Evolutionary conservation across 2,888 invertebrate genomes (phyloP).

Genomic region (Lasioglossum leucozonium): DNA sequence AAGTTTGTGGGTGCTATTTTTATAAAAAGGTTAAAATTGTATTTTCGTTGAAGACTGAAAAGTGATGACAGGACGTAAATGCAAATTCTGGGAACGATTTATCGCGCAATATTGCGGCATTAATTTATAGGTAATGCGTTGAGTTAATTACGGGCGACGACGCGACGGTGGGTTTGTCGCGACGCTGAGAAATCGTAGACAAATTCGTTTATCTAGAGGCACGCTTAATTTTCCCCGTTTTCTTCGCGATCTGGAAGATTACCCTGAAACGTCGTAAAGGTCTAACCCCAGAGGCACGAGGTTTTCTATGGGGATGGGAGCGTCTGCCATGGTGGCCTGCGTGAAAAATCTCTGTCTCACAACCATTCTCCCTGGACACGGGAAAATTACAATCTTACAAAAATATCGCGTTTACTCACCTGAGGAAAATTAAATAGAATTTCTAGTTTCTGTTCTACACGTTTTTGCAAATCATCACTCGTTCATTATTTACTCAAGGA

Average conservation of each 20-base stretch:
- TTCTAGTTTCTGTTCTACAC: background rate
- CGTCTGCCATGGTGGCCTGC: constrained; percentile 13
- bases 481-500: background rate
- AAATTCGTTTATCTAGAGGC: constrained; percentile 63
- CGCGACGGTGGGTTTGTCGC: constrained; percentile 34
- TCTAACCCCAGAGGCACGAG: constrained; percentile 29
- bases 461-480: too few relatives aligned
- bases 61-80: background rate
- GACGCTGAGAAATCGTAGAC: constrained; percentile 60
- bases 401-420: background rate
- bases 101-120: background rate
- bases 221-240: constrained; percentile 54
- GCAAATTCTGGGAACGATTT: background rate
- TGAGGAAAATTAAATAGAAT: background rate
- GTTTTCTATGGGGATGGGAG: constrained; percentile 18
- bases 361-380: background rate
- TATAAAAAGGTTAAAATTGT: background rate
- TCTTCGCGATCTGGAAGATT: constrained; percentile 54
- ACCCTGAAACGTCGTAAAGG: constrained; percentile 36
- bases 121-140: constrained; percentile 23
- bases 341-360: constrained; percentile 10
- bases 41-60: too few relatives aligned
- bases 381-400: background rate
- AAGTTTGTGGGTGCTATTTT: background rate
- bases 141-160: constrained; percentile 31